Evolutionary conservation across 2,797 vertebrate species (phyloP).

Genomic region (Gouania willdenowi): DNA sequence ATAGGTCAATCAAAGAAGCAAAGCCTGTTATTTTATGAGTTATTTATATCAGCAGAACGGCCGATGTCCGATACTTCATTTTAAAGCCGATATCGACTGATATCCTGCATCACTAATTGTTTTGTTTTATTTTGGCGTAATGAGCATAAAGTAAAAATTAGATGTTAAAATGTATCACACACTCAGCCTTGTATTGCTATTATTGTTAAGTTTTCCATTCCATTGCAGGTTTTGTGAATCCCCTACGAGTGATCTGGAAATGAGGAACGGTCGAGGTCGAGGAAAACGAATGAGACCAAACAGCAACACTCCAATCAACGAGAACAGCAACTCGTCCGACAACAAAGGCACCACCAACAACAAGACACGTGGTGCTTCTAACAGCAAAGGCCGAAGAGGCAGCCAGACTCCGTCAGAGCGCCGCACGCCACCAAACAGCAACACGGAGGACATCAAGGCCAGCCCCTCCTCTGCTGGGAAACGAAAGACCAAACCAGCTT

Average conservation of each 20-base stretch:
- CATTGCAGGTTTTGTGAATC: constrained; percentile 93
- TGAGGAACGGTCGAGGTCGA: constrained; percentile 95
- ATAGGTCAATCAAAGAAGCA: no score
- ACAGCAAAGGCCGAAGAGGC: constrained; percentile 93
- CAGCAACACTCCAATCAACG: constrained; percentile 90
- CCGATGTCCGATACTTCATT: no score
- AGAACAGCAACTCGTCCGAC: constrained; percentile 86
- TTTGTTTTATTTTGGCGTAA: no score
- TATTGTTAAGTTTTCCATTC: constrained; percentile 12
- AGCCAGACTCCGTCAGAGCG: constrained; percentile 96
- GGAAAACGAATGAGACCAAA: constrained; percentile 96
- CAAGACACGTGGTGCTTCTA: constrained; percentile 93
- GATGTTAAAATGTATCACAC: no score
- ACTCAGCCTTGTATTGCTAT: no score
- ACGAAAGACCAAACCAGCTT: constrained; percentile 92
- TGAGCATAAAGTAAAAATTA: no score
- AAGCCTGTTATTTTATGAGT: no score
- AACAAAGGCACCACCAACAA: constrained; percentile 86
- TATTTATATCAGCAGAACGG: no score
- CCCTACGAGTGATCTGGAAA: constrained; percentile 97
- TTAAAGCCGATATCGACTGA: no score
- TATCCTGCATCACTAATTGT: no score
- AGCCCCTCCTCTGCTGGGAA: constrained; percentile 93
- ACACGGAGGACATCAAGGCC: constrained; percentile 90
- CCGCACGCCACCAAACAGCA: constrained; percentile 85